Base-by-base conservation (phyloP, 2,113 vertebrate genomes). In the Oenanthe oenanthe region DNA sequence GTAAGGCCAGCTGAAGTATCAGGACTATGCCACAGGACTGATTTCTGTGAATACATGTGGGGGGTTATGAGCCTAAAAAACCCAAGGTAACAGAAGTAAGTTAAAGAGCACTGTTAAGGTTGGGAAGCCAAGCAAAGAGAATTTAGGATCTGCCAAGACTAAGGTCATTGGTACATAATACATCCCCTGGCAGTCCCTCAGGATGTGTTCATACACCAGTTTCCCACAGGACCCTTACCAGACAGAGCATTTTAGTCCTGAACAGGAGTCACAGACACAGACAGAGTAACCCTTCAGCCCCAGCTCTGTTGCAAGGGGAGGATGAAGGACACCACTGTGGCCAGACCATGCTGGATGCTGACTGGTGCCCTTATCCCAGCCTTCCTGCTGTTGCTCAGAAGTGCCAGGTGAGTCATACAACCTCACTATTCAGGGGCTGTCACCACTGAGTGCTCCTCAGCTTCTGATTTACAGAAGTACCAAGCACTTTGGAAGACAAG, bases 291-390 rank as follows among this genome's bases (percentile, higher is more conserved):
- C 18, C 2, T 3, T n/a, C 25, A 13, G 24, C 34, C 19, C 10
- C 42, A 43, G 26, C 29, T 51, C 47, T 40, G 17, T 66, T 62
- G 29, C 12, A 47, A 66, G 34, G 82, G 34, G 13, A 22, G 29
- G n/a, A 36, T 45, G 38, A 57, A n/a, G 32, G 58, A 75, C 12
- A 32, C 2, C 25, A 11, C 34, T 1, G 6, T 25, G 42, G 36
- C 32, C 48, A 66, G 29, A 71, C 34, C 26, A 34, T 3, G 7
- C 22, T 56, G 36, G 53, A 42, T 13, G 10, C 42, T 54, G n/a
- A 32, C 20, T 0, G 0, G 4, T 28, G 24, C 11, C 38, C 11
- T 70, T 82, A 32, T 32, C 61, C 12, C 6, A 3, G 14, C 70
- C 28, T 38, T 90, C 22, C 28, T 66, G 70, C 17, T 42, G 34